phyloP scores from a whole-genome alignment of 1,140 invertebrate species.

The Holcopasites calliopsidis region DNA sequence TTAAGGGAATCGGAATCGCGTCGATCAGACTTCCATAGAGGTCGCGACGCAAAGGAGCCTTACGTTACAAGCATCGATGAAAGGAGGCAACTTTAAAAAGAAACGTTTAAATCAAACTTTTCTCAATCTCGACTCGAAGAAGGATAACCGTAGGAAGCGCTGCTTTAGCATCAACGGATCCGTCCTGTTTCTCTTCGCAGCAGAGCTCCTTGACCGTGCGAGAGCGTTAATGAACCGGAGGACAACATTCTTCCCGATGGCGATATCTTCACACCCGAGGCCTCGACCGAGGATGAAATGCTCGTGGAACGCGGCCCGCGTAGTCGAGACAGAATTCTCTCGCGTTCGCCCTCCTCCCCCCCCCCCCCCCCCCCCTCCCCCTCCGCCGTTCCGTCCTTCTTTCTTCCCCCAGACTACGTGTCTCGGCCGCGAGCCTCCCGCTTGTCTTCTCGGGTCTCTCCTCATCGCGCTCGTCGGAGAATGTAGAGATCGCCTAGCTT shows the following conservation, averaged over 20 bases:
- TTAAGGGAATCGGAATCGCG: background rate
- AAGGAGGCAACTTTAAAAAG: no score
- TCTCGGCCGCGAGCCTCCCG: background rate
- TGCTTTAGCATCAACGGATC: no score
- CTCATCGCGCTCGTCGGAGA: background rate
- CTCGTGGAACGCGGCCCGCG: constrained; percentile 12
- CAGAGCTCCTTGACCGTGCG: no score
- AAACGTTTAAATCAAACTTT: no score
- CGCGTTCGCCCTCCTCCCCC: no score
- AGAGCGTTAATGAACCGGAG: constrained; percentile 33
- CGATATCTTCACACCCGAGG: background rate
- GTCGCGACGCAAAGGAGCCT: background rate
- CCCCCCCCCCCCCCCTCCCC: background rate
- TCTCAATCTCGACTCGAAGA: no score
- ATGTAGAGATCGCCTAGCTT: background rate
- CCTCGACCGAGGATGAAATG: constrained; percentile 3
- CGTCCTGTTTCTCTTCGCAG: no score
- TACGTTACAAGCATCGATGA: background rate
- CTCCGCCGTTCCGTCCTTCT: background rate
- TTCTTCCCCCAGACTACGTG: background rate
- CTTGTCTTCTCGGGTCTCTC: background rate
- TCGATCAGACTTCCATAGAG: background rate
- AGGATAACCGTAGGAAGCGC: no score
- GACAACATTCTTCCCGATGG: constrained; percentile 35
- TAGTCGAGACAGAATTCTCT: background rate